phyloP scores from a whole-genome alignment of 35 echinoderm and acorn worm species.

The Acanthaster planci region DNA sequence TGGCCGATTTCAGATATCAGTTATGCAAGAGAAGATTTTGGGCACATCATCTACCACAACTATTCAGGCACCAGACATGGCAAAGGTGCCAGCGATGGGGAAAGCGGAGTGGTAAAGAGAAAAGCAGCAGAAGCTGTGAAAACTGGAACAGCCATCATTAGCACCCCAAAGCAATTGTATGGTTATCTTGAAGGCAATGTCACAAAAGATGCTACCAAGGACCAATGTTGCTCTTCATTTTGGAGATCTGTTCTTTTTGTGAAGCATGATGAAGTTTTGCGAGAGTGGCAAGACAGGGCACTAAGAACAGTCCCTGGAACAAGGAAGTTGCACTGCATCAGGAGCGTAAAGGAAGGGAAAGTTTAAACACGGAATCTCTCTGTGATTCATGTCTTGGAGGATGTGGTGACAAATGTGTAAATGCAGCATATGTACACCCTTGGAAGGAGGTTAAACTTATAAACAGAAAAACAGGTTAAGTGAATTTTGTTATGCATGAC shows the following conservation, averaged over 20 bases:
- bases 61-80: conserved; percentile 71
- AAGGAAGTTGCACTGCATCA: conserved; percentile 76
- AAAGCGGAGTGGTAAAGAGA: conserved; percentile 70
- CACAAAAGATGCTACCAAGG: conserved; percentile 41
- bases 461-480: not conserved
- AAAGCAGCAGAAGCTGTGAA: conserved; percentile 61
- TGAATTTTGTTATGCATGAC: not conserved
- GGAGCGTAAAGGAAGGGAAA: conserved; percentile 35
- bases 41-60: conserved; percentile 56
- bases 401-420: not conserved
- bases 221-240: conserved; percentile 59
- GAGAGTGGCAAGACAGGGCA: conserved; percentile 44
- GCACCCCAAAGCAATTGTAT: conserved; percentile 48
- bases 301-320: conserved; percentile 57
- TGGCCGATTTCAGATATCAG: conserved; percentile 77
- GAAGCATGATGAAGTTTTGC: conserved; percentile 27
- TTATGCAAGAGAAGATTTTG: conserved; percentile 57
- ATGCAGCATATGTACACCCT: not conserved
- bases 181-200: conserved; percentile 38
- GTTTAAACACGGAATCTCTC: conserved; percentile 56
- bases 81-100: conserved; percentile 86
- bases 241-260: conserved; percentile 64
- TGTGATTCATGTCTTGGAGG: conserved; percentile 63
- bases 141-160: conserved; percentile 54
- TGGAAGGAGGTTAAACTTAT: not conserved